Percentiles rank a stretch among this genome's conserved stretches.
These are phyloP conservation scores for Drosophila kanapiae DNA, from an alignment of 1,140 invertebrate genomes.

Conservation along the genomic window DNA sequence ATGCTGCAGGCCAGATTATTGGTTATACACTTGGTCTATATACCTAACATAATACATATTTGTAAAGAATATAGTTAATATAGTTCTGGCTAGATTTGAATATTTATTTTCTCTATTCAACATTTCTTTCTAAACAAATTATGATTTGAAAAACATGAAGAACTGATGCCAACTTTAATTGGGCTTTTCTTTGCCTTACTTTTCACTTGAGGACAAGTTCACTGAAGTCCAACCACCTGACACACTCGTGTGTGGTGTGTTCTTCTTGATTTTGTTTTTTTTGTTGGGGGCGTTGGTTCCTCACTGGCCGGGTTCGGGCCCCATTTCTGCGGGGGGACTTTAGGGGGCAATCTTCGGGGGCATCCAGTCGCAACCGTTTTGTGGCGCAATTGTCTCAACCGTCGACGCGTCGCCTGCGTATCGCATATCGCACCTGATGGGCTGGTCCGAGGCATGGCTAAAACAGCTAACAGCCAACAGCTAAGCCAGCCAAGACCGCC, in stretches of 20 bases:
- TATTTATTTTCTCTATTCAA: not conserved
- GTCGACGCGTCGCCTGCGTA: conserved; percentile 68
- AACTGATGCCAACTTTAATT: not conserved
- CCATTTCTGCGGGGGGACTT: not conserved
- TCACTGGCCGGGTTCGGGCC: not conserved
- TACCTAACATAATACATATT: too few relatives aligned
- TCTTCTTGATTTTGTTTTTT: conserved; percentile 7
- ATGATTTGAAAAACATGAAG: not conserved
- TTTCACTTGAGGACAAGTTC: conserved; percentile 18
- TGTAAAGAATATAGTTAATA: too few relatives aligned
- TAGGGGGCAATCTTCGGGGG: conserved; percentile 68
- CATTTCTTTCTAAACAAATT: not conserved
- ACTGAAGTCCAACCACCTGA: conserved; percentile 3
- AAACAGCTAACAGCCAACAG: conserved; percentile 7
- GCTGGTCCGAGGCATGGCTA: conserved; percentile 38
- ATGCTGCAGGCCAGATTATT: not conserved
- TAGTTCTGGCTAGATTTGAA: not conserved
- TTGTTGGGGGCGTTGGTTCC: conserved; percentile 26
- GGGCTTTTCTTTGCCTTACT: not conserved
- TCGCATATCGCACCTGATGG: conserved; percentile 84
- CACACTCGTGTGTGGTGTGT: not conserved
- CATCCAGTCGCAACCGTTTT: conserved; percentile 75
- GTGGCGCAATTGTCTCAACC: conserved; percentile 77
- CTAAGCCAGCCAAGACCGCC: conserved; percentile 19
- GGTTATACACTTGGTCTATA: too few relatives aligned